Percentiles rank a stretch among this genome's conserved stretches.
Evolutionary conservation across 2,113 vertebrate species (phyloP).

Genomic region (Acrocephalus arundinaceus): DNA sequence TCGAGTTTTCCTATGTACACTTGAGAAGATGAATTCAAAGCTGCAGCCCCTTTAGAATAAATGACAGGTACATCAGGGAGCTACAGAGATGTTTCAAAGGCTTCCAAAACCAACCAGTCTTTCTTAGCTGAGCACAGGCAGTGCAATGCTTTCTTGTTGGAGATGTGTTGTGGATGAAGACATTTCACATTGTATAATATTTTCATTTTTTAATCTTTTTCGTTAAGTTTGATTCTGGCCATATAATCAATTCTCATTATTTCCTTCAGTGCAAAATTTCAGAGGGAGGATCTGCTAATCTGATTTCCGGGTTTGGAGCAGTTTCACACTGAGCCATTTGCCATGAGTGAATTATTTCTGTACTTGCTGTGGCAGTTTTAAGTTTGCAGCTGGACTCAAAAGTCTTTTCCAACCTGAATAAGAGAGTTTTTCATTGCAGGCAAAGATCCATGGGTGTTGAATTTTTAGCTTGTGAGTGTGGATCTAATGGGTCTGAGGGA

Average conservation of each 20-base stretch:
- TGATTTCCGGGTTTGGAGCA: background rate
- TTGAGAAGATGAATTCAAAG: background rate
- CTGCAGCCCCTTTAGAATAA: background rate
- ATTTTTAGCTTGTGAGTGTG: background rate
- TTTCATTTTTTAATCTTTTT: background rate
- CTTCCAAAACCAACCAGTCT: background rate
- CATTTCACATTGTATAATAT: background rate
- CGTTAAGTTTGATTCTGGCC: background rate
- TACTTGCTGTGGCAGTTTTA: background rate
- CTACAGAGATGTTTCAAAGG: background rate
- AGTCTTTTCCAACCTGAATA: background rate
- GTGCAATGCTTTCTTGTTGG: background rate
- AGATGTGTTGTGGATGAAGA: background rate
- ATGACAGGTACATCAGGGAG: background rate
- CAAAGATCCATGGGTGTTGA: background rate
- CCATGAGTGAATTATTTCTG: background rate
- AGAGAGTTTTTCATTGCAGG: background rate
- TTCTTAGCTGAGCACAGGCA: background rate
- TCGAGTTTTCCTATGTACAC: background rate
- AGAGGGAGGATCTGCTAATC: background rate
- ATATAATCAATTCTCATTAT: background rate
- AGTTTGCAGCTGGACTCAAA: background rate
- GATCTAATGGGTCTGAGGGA: background rate
- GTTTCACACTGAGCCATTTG: background rate
- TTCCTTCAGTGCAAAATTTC: background rate